Evolutionary conservation across 30 jellyfish, hydroid and myxozoan species (phyloP), one percentile per base, ranked within the genome.

Genomic region (Cassiopea xamachana): DNA sequence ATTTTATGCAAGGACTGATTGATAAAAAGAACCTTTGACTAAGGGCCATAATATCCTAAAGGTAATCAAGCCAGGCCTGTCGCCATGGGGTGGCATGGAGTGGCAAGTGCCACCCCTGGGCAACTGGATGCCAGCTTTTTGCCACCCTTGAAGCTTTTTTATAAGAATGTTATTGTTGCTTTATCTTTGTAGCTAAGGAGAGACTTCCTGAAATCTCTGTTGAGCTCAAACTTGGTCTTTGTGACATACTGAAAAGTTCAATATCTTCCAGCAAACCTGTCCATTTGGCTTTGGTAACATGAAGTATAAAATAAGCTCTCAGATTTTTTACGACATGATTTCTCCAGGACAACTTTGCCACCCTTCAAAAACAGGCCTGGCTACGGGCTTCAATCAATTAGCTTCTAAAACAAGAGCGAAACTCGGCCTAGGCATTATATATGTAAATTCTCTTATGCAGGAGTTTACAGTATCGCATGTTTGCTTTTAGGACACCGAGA

Each of bases 401-500:
- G 14, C 69, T 59, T 7, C 14, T 59, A 14, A 59, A 59, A 59
- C 8, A 59, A 59, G 69, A 7, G 69, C 13, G 14, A 14, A 14
- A 14, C 69, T 59, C 8, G 8, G 14, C 13, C 69, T 59, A 7
- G 69, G 14, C 69, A 7, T 14, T 14, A 14, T 59, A 14, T 14
- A 59, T 59, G 69, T 14, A 59, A 7, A 6, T 7, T 59, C 69
- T 14, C 69, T 59, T 59, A 59, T 59, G 8, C 14, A 59, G 14
- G 14, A n/a, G 58, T 1, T 6, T 5, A n/a, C 1, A n/a, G 81
- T 15, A 14, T 48, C 75, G 7, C 15, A 8, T 48, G 43, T 49
- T 78, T 27, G 39, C 39, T 78, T 60, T 78, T 19, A 78, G 87
- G 75, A 78, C 87, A 19, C 87, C 87, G 15, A 10, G 87, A 58